A percentile compares a stretch with the other conserved stretches of the same genome.
These are phyloP conservation scores for Tridacna crocea DNA, from an alignment of 2,888 invertebrate species.

Conservation along the genomic window DNA sequence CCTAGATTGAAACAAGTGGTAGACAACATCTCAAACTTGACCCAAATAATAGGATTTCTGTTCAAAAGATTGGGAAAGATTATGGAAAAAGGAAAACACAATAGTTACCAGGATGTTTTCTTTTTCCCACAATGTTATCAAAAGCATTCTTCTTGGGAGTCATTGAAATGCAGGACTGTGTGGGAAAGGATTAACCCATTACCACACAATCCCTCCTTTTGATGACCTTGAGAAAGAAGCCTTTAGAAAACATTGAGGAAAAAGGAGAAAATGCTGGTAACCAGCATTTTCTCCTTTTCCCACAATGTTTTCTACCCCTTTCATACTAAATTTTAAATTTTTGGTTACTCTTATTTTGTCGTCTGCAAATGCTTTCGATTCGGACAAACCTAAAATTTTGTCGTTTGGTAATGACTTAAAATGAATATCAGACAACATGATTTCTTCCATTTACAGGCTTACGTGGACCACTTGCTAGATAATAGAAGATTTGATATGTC, in stretches of 20 bases:
- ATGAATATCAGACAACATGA: no score
- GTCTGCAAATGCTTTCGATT: background rate
- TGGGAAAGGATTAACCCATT: background rate
- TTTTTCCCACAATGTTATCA: background rate
- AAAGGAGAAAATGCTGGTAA: background rate
- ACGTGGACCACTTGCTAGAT: slow-evolving; percentile 73
- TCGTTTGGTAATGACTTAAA: no score
- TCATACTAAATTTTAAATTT: background rate
- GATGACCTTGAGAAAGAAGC: background rate
- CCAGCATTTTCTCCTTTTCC: background rate
- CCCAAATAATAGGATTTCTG: no score
- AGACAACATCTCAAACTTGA: no score
- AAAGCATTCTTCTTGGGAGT: background rate
- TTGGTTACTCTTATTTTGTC: background rate
- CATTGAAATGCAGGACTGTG: background rate
- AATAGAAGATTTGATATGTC: slow-evolving; percentile 62
- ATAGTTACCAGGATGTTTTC: background rate
- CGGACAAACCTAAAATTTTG: no score
- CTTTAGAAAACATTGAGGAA: background rate
- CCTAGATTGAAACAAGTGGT: no score
- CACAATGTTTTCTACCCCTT: background rate
- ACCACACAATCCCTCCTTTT: background rate
- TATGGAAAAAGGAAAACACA: no score
- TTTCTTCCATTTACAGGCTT: slow-evolving; percentile 62
- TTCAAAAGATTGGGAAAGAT: no score